phyloP scores from a whole-genome alignment of 2,797 vertebrate genomes.

The Propithecus perrieri region DNA sequence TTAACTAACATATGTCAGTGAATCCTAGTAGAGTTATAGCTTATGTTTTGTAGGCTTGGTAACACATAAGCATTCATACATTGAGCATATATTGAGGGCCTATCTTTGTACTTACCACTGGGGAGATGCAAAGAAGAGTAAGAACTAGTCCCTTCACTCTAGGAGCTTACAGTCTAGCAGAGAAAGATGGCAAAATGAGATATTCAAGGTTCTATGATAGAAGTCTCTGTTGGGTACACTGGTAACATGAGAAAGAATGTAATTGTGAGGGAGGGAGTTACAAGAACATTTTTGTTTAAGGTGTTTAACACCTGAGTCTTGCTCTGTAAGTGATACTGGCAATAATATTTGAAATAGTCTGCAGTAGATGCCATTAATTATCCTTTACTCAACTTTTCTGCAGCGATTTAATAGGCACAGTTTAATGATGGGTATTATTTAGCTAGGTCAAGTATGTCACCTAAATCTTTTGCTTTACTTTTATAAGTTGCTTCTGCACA shows the following conservation, averaged over 20 bases:
- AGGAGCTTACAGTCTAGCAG: background rate
- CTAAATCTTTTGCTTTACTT: constrained; percentile 1
- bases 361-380: background rate
- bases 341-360: background rate
- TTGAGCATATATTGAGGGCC: background rate
- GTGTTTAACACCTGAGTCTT: background rate
- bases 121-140: background rate
- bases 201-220: background rate
- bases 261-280: background rate
- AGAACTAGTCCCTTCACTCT: background rate
- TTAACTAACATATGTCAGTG: background rate
- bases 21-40: background rate
- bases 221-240: background rate
- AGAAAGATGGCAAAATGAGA: background rate
- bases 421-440: constrained; percentile 22
- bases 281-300: background rate
- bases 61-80: background rate
- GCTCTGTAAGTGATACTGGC: background rate
- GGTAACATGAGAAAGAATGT: background rate
- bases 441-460: background rate
- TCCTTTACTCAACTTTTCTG: background rate
- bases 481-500: background rate
- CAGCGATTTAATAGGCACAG: background rate
- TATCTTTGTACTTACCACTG: background rate
- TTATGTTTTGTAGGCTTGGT: background rate